Evolutionary conservation across 2,797 vertebrate species (phyloP).

Genomic region (Premnoplex brunnescens): DNA sequence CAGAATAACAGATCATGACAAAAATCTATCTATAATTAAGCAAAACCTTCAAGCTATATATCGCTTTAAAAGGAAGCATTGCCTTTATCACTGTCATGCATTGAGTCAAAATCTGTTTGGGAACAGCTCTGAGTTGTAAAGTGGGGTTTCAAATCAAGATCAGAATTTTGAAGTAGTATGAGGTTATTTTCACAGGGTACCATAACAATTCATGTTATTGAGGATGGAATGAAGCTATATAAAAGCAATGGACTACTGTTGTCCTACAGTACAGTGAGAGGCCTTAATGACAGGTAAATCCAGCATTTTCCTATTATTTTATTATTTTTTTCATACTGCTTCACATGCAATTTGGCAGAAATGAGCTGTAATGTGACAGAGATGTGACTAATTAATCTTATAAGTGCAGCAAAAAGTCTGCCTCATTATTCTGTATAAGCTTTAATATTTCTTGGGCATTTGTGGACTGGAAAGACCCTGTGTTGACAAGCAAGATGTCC

Average conservation of each 20-base stretch:
- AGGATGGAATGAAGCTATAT: neutral
- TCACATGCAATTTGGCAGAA: neutral
- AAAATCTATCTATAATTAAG: slow-evolving; percentile 30
- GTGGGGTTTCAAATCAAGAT: neutral
- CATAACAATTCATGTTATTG: neutral
- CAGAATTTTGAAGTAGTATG: neutral
- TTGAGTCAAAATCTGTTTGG: neutral
- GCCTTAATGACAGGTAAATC: neutral
- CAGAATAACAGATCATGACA: neutral
- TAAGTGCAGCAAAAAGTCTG: neutral
- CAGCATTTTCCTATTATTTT: neutral
- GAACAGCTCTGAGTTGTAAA: neutral
- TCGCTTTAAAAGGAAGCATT: neutral
- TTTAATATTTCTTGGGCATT: neutral
- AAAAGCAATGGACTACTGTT: neutral
- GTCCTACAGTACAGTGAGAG: neutral
- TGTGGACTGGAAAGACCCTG: neutral
- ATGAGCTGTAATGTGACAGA: neutral
- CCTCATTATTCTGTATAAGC: neutral
- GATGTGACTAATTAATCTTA: neutral
- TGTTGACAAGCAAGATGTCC: neutral
- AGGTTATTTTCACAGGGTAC: neutral
- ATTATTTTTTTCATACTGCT: neutral
- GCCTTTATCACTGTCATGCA: neutral
- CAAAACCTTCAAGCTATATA: neutral